Base-by-base conservation (phyloP, 2,113 vertebrate species). In the Genyomyrus donnyi region DNA sequence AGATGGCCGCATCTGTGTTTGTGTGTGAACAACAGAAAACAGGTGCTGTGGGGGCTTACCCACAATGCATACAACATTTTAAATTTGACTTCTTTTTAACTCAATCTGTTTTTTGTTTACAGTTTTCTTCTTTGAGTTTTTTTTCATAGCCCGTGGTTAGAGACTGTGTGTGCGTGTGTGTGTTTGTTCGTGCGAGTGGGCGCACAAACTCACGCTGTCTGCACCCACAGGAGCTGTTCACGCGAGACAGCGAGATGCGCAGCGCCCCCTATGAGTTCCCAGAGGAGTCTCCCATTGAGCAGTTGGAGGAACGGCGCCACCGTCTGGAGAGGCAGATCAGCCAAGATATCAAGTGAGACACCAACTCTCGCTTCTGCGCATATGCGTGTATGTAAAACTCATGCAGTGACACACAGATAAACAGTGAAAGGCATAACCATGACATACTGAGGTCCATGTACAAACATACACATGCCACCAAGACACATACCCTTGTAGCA, bases 301-400 rank as follows among this genome's bases (percentile, higher is more conserved):
- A 98, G 94, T 95, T 99, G 91, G 98, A 99, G 91, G 98, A 99
- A 93, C 95, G 97, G 11, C 95, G 98, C 27, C 98, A 99, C 92
- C 97, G 98, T 45, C 95, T 99, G 46, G 98, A 99, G 92, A 95
- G 98, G 77, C 98, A 99, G 93, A 98, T 99, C 95, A 99, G 97
- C 95, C 98, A 99, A 92, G 98, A 99, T 70, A 96, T 99, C 91
- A 98, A 97, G 98, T 99, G 93, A 97, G 97, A 86, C 21, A n/a
- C 2, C 9, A 53, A 1, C 27, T 50, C 31, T 77, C 21, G 31
- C 48, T 42, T 27, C 50, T 31, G 49, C 15, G 7, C 31, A 52
- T 58, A 52, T n/a, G 52, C 45, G 24, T 3, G 53, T 13, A 39
- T 3, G 7, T 92, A 91, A 90, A 24, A 45, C 89, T 92, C 90